These are phyloP conservation scores for Nixonia krombeini DNA, from an alignment of 1,140 invertebrate genomes.

Conservation along the genomic window DNA sequence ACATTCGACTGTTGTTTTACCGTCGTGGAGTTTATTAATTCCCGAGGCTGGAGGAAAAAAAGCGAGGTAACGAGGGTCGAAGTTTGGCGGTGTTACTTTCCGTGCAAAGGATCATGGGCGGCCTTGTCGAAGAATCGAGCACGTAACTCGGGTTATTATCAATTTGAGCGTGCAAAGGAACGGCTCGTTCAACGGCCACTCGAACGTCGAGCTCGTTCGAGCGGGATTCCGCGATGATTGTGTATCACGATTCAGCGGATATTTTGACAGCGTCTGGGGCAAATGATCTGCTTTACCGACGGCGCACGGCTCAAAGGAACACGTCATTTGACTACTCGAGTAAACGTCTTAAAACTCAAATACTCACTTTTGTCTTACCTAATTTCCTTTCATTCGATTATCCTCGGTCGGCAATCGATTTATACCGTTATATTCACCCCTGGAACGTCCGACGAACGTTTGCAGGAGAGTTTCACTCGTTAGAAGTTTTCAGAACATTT, in stretches of 20 bases:
- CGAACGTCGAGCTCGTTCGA: no score
- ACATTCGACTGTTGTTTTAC: slow-evolving; percentile 26
- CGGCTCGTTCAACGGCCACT: no score
- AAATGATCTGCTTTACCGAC: no score
- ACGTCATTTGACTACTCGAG: slow-evolving; percentile 8
- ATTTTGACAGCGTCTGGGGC: slow-evolving; percentile 1
- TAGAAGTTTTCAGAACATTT: no score
- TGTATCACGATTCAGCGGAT: slow-evolving; percentile 22
- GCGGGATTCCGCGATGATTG: slow-evolving; percentile 18
- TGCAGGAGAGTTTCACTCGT: no score
- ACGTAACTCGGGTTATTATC: background rate
- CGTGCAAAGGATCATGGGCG: no score
- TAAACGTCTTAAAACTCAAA: slow-evolving; percentile 13
- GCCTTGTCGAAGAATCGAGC: no score
- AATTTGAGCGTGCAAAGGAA: background rate
- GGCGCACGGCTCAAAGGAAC: slow-evolving; percentile 17
- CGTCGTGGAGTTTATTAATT: no score
- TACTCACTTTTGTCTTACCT: background rate
- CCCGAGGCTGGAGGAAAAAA: no score
- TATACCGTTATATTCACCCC: background rate
- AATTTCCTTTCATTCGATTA: slow-evolving; percentile 18
- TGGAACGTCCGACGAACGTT: background rate
- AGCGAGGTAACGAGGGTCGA: no score
- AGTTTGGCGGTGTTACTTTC: no score
- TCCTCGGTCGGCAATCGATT: slow-evolving; percentile 17